A percentile compares a stretch with the other conserved stretches of the same genome.
These are phyloP conservation scores for Hucho hucho DNA, from an alignment of 2,113 vertebrate species.

Conservation along the genomic window DNA sequence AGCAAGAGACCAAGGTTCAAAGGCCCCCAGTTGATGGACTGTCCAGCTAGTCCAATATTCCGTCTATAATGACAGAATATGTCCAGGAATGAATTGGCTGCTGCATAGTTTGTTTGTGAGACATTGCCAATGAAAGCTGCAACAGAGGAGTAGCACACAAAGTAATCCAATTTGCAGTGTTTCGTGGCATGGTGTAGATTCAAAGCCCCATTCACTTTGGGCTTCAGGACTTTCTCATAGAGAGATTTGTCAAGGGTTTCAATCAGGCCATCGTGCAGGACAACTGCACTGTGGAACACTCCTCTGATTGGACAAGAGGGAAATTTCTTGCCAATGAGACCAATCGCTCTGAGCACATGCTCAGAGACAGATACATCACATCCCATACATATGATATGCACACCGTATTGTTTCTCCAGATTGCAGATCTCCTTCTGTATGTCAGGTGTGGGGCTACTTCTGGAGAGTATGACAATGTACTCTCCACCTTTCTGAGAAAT, in stretches of 20 bases:
- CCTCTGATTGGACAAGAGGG: slow-evolving; percentile 74
- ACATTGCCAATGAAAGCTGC: slow-evolving; percentile 81
- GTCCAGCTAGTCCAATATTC: slow-evolving; percentile 77
- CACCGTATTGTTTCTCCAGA: slow-evolving; percentile 65
- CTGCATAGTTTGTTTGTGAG: slow-evolving; percentile 81
- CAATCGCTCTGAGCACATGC: slow-evolving; percentile 68
- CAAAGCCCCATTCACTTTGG: slow-evolving; percentile 82
- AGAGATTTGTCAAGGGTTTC: slow-evolving; percentile 73
- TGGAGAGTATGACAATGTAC: slow-evolving; percentile 76
- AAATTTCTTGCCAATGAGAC: slow-evolving; percentile 61
- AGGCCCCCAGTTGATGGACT: slow-evolving; percentile 85
- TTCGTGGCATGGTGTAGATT: slow-evolving; percentile 80
- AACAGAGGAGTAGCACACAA: slow-evolving; percentile 86
- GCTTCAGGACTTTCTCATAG: slow-evolving; percentile 81
- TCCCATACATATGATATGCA: slow-evolving; percentile 60
- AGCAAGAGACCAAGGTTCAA: slow-evolving; percentile 79
- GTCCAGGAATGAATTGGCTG: slow-evolving; percentile 85
- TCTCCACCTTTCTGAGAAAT: slow-evolving; percentile 77
- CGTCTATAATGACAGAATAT: slow-evolving; percentile 82
- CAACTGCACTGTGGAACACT: slow-evolving; percentile 84
- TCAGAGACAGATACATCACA: slow-evolving; percentile 72
- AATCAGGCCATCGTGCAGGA: slow-evolving; percentile 76
- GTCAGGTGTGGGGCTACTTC: slow-evolving; percentile 65
- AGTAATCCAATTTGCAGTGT: slow-evolving; percentile 78
- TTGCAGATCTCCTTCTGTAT: slow-evolving; percentile 69